Evolutionary conservation across 2,113 vertebrate genomes (phyloP), one percentile per base, ranked within the genome.

Genomic region (Brachypodius melanocephalos): DNA sequence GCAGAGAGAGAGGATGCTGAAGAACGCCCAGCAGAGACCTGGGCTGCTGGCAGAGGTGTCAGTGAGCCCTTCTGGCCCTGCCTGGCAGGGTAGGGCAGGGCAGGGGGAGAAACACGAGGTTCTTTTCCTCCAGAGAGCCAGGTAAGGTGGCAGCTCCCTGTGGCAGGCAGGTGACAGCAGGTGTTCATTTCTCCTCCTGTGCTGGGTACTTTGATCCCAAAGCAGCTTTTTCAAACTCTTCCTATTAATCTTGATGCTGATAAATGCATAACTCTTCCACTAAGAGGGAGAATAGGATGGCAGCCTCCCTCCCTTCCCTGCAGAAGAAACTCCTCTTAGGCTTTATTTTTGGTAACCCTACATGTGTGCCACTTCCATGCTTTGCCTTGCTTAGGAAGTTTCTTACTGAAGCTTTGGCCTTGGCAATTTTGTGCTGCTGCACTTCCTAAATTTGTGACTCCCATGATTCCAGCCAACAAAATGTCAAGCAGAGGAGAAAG

Each of bases 161-260:
- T 6, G 5, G n/a, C 42, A 55, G 49, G 49, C 31, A 46, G 49
- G 32, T 36, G 43, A 40, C 3, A 38, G 45, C 22, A 42, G 31
- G 4, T 0, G 0, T 40, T 55, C 0, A 0, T 83, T 71, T 40
- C 46, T 46, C 34, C 17, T n/a, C 14, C 16, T 48, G 5, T 42
- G 19, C 9, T 48, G 13, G 62, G 69, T 71, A 24, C 75, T 57
- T 75, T 77, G 59, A 95, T 94, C 57, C 62, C 43, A 85, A 59
- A 92, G 46, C 93, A 95, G 42, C 79, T 58, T 52, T 97, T 58
- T 59, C 78, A 85, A 24, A 75, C 69, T 92, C 26, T 31, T 54
- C 89, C 78, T 80, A 0, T 78, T 78, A 46, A 24, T 61, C 62
- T 68, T 55, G n/a, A 11, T 72, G 43, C 48, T 73, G 78, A 65